Base-by-base conservation (phyloP, 2,888 invertebrate genomes). In the Phyto melanocephala region DNA sequence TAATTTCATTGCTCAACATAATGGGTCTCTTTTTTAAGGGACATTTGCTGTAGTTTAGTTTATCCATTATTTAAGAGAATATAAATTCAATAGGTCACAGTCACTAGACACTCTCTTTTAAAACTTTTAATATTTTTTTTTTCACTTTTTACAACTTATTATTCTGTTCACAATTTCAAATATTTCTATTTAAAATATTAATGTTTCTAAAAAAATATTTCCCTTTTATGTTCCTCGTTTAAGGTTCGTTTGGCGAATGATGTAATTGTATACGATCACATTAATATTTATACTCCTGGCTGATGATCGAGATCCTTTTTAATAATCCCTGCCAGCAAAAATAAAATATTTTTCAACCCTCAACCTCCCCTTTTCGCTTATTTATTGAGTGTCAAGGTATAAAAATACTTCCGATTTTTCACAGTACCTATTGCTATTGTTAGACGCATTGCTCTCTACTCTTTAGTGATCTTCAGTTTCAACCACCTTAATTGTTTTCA, bases 1-100 rank as follows among this genome's bases (percentile, higher is more conserved):
- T 85, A 7, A 17, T 8, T 8, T 72, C 79, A 47, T 79, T 35
- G 1, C 60, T 85, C 33, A 81, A 20, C 74, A 88, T 72, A 58
- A 91, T 88, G 10, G 91, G 91, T 33, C 91, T 88, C 86, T 91
- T 91, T 70, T 91, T 91, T 22, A 91, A 86, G 80, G 91, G 91
- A 78, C 91, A 91, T 86, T 88, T 90, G 80, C 90, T 90, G 80
- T 90, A 90, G 78, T 90, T 91, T 15, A 86, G 84, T 76, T 89
- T 90, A 88, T 91, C 89, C 90, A 91, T 88, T 35, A 86, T 76
- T 11, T 1, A 35, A 56, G 40, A 35, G 11, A 22, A 54, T 22
- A 6, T n/a, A 37, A 56, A 65, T 58, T 37, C 63, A 47, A 52
- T 2, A 10, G n/a, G 11, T 5, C 42, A 3, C 8, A 1, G n/a